Evolutionary conservation across 1,140 invertebrate species (phyloP).

Genomic region (Lithobius niger): DNA sequence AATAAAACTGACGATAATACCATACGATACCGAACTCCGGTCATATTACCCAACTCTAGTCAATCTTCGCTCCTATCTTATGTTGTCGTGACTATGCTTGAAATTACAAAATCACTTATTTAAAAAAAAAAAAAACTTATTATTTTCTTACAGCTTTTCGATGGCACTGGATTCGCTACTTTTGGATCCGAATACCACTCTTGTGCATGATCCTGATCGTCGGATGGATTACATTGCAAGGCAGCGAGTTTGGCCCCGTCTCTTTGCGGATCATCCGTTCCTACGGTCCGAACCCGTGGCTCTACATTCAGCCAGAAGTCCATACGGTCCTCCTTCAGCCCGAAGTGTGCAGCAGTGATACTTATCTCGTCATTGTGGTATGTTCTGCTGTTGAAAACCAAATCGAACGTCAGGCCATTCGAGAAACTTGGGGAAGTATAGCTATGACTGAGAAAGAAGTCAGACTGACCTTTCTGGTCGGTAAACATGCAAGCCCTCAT

Average conservation of each 20-base stretch:
- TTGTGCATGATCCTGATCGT: background rate
- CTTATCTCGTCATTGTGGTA: slow-evolving; percentile 30
- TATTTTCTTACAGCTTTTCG: background rate
- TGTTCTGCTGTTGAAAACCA: background rate
- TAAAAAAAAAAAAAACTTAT: no score
- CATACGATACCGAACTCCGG: no score
- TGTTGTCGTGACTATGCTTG: no score
- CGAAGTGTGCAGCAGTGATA: background rate
- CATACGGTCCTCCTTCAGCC: background rate
- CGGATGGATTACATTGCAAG: background rate
- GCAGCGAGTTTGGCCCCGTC: background rate
- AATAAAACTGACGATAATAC: no score
- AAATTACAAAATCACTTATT: no score
- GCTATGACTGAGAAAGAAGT: slow-evolving; percentile 22
- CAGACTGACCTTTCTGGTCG: background rate
- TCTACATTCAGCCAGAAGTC: background rate
- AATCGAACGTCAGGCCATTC: slow-evolving; percentile 46
- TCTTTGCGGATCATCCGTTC: background rate
- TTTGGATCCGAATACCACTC: background rate
- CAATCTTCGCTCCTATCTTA: no score
- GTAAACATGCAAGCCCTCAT: no score
- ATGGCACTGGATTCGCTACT: background rate
- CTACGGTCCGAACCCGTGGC: no score
- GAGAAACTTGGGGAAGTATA: slow-evolving; percentile 74
- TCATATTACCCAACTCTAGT: no score